Evolutionary conservation across 2,797 vertebrate genomes (phyloP).

Genomic region (Lithobates sylvaticus): DNA sequence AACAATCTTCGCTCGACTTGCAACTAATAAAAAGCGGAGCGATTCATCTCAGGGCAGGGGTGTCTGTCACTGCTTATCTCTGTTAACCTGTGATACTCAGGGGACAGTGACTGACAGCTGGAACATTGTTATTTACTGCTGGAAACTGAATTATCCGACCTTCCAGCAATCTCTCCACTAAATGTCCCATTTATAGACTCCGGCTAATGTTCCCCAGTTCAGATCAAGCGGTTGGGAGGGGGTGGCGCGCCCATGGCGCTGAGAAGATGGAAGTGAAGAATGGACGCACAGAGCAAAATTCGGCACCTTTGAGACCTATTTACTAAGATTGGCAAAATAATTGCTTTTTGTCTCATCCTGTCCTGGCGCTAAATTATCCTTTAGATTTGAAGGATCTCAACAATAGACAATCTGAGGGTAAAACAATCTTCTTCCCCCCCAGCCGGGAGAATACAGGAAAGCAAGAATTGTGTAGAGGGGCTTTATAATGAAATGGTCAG

Average conservation of each 20-base stretch:
- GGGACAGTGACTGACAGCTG: slow-evolving; percentile 3
- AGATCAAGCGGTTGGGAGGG: neutral
- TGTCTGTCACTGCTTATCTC: slow-evolving; percentile 16
- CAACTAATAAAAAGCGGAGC: neutral
- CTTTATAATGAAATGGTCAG: neutral
- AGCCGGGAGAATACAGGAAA: neutral
- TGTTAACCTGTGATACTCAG: neutral
- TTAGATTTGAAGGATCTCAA: neutral
- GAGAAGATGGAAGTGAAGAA: neutral
- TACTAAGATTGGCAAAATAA: neutral
- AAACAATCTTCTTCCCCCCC: too few relatives aligned
- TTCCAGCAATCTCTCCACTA: neutral
- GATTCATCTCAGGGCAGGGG: neutral
- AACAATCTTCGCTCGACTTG: neutral
- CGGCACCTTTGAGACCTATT: neutral
- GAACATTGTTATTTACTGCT: slow-evolving; percentile 11
- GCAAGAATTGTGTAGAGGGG: neutral
- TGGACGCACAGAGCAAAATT: neutral
- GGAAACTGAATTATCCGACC: slow-evolving; percentile 13
- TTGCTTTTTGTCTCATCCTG: neutral
- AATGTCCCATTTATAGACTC: neutral
- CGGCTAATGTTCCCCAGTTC: neutral
- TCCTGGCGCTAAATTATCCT: neutral
- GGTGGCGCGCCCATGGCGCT: neutral
- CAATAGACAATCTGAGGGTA: neutral